phyloP scores from a whole-genome alignment of 2,888 invertebrate genomes.

The Parascotia fuliginaria region DNA sequence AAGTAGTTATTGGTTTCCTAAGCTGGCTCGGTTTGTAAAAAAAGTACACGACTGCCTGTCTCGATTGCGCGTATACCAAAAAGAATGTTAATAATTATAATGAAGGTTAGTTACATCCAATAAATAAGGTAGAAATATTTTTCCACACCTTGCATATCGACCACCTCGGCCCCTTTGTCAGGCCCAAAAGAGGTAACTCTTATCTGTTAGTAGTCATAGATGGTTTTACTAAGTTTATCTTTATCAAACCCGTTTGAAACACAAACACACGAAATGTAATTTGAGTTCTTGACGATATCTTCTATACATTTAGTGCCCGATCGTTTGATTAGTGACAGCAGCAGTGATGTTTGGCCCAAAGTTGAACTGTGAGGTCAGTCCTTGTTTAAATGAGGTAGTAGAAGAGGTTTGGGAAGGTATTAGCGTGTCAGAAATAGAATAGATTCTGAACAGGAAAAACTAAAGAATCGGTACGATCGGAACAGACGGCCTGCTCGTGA shows the following conservation, averaged over 20 bases:
- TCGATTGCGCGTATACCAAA: conserved; percentile 5
- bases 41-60: conserved; percentile 4
- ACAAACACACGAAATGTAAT: conserved; percentile 16
- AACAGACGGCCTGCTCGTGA: conserved; percentile 18
- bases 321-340: background rate
- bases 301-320: conserved; percentile 7
- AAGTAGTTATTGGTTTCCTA: conserved; percentile 5
- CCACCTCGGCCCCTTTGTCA: conserved; percentile 11
- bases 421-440: conserved; percentile 22
- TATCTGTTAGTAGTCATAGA: conserved; percentile 23
- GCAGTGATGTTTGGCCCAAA: conserved; percentile 7
- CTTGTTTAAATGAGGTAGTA: conserved; percentile 1
- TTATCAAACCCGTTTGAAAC: conserved; percentile 16
- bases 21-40: background rate
- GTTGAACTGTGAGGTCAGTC: background rate
- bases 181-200: conserved; percentile 12
- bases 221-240: conserved; percentile 24
- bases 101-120: conserved; percentile 7
- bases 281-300: conserved; percentile 7
- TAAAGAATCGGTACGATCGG: conserved; percentile 20
- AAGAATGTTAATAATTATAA: background rate
- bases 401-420: background rate
- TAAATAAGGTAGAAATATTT: background rate
- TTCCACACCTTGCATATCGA: conserved; percentile 13
- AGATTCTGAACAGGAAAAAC: conserved; percentile 15